Percentiles rank a stretch among this genome's conserved stretches.
These are phyloP conservation scores for Dinomys branickii DNA, from an alignment of 2,113 vertebrate species.

Conservation along the genomic window DNA sequence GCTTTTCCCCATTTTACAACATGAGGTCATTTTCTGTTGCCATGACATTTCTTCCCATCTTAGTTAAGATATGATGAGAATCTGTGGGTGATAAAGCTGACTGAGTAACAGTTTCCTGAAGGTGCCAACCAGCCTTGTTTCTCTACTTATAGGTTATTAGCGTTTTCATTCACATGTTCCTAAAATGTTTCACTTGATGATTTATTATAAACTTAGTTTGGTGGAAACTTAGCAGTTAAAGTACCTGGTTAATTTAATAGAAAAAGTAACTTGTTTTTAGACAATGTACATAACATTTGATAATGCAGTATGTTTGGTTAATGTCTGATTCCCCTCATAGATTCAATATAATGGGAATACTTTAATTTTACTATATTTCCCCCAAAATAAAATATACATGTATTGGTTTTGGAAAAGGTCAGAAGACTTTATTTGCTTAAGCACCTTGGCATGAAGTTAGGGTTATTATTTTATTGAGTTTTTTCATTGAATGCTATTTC, in stretches of 20 bases:
- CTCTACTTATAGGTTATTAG: accelerated
- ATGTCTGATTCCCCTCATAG: background rate
- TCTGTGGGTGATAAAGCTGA: background rate
- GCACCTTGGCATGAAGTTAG: background rate
- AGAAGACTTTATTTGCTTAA: background rate
- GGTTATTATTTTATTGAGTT: conserved; percentile 28
- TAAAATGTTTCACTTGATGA: background rate
- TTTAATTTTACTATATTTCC: conserved; percentile 30
- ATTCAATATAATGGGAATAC: background rate
- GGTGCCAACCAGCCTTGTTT: background rate
- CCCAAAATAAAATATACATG: background rate
- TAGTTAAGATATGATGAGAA: conserved; percentile 19
- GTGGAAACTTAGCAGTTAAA: background rate
- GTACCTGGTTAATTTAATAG: background rate
- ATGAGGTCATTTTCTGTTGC: conserved; percentile 58
- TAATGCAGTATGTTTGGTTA: background rate
- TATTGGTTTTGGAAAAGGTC: background rate
- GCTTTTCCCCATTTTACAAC: conserved; percentile 62
- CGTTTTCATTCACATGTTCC: background rate
- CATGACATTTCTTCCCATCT: conserved; percentile 58
- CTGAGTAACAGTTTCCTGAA: background rate
- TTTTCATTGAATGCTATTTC: background rate
- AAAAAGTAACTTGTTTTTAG: background rate
- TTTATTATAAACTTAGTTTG: background rate
- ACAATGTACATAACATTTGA: background rate